Evolutionary conservation across 2,113 vertebrate genomes (phyloP), one percentile per base, ranked within the genome.

Genomic region (Zingel zingel): DNA sequence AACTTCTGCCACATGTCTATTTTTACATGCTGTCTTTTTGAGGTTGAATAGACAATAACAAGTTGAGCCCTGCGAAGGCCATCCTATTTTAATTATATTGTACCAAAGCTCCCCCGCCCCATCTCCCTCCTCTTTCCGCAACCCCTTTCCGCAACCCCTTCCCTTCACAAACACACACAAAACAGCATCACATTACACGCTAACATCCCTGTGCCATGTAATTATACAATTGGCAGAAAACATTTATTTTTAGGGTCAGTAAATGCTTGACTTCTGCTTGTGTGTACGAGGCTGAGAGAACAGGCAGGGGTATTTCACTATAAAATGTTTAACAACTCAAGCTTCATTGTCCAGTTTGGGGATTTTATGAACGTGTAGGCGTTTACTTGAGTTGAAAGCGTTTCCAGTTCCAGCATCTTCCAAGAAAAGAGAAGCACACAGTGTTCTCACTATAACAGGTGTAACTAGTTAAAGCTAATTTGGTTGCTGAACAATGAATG

Each of bases 221-320:
- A 95, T 94, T 95, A 94, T 91, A 94, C 94, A 93, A 95, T 93
- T 81, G 86, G 90, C 91, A 91, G 91, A 95, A 94, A 93, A 91
- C 85, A 86, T 92, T 88, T 95, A 93, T 93, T 95, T 95, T 95
- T 94, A 94, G 93, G 86, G 84, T 90, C 91, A 88, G 92, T 94
- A 93, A 93, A 94, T 93, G 93, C 93, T 94, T 91, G 91, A 90
- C 88, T 92, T 88, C 61, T 81, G 82, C 76, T 65, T 33, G 23
- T 53, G 75, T 33, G 83, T 64, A 73, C 4, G 19, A 82, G 45
- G 81, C 63, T 27, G 47, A 61, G 84, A 54, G 81, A 85, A 82
- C 77, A 85, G 80, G 81, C 84, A 83, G 87, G 91, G 88, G 89
- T 82, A 91, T 93, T 92, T 90, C 72, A 72, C 90, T 86, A 86